Base-by-base conservation (phyloP, 2,888 invertebrate species). In the Agonum fuliginosum region DNA sequence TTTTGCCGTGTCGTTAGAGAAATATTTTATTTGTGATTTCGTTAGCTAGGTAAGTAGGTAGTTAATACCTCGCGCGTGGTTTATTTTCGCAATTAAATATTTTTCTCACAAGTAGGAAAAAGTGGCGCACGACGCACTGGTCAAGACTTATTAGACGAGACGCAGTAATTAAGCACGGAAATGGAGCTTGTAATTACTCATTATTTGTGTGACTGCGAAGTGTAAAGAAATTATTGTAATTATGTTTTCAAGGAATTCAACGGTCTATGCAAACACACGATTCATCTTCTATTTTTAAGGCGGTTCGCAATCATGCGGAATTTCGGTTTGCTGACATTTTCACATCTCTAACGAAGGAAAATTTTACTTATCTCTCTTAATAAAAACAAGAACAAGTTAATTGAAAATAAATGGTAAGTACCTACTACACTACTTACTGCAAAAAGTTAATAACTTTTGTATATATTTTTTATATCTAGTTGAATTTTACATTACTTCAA, bases 171-270 rank as follows among this genome's bases (percentile, higher is more conserved):
- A 78, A 78, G 43, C 72, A 17, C 71, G 67, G 58, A 58, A 72
- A 77, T 65, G 46, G 62, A 46, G 67, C 46, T 73, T 37, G 30
- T 74, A 54, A 73, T 78, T 67, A 76, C 62, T 76, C 69, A 62
- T 69, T 77, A 79, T 79, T 72, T 69, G 77, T 76, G 79, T 79
- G 76, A 79, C 77, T 79, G 72, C 62, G 73, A 79, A 62, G 58
- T 62, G 58, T 62, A 62, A 62, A 62, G 58, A 30, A 62, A 62
- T 62, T 62, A 62, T 62, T 62, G 30, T 62, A 62, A 62, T 62
- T 62, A 62, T 62, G 14, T 30, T 30, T 62, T 62, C 58, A 62
- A 6, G 58, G 58, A 62, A 62, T 62, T 62, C 58, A 62, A 30
- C 58, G 58, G 58, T 62, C 30, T 62, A 30, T 62, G 58, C 27